Conservation (phyloP, 2,797 vertebrate genomes). For the Helarctos malayanus region DNA sequence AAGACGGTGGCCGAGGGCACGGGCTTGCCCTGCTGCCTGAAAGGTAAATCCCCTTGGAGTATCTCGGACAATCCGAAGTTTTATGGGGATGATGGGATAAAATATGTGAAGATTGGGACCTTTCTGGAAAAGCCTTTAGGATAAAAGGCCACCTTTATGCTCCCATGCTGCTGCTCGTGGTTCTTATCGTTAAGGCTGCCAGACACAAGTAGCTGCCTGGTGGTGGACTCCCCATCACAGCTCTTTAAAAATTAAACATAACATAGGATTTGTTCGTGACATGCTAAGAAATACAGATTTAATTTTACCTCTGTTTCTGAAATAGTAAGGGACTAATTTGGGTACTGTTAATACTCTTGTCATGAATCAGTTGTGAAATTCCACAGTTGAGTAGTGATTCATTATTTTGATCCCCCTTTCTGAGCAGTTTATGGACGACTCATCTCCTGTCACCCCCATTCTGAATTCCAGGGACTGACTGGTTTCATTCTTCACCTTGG, state of each 20-base stretch:
- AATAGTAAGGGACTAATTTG: constrained; percentile 3
- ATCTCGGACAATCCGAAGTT: background rate
- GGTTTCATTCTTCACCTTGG: background rate
- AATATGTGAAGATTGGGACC: background rate
- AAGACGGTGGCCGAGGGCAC: background rate
- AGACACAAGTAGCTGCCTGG: background rate
- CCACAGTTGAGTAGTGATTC: background rate
- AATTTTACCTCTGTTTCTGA: constrained; percentile 50
- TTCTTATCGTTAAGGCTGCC: background rate
- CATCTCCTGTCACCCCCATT: background rate
- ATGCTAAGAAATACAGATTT: constrained; percentile 2
- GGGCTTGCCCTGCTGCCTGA: background rate
- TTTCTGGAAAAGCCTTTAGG: background rate
- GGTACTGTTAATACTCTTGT: background rate
- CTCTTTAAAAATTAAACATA: background rate
- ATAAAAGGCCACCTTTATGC: background rate
- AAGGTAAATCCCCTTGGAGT: background rate
- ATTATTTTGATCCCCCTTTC: background rate
- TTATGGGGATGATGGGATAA: background rate
- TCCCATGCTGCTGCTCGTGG: background rate
- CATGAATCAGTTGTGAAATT: constrained; percentile 53
- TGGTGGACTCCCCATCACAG: background rate
- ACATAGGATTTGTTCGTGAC: background rate
- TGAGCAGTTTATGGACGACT: constrained; percentile 18
- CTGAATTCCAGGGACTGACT: background rate